Evolutionary conservation across 30 jellyfish, hydroid and myxozoan genomes (phyloP).

Genomic region (Nemopilema nomurai): DNA sequence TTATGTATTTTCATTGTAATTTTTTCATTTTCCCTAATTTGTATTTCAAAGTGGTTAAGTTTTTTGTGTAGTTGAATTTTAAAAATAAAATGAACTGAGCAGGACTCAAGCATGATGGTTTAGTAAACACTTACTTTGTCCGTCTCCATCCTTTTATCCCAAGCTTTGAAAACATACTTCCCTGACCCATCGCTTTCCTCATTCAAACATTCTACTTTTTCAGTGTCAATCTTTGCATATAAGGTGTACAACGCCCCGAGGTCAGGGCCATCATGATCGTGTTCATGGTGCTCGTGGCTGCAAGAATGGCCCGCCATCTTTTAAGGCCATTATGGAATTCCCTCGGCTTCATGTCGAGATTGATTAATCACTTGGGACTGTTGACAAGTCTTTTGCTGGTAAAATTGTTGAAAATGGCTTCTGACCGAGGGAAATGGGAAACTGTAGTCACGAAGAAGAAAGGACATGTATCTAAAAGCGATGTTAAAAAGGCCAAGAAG

Average conservation of each 20-base stretch:
- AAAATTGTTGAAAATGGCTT: conserved; percentile 49
- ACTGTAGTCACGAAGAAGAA: conserved; percentile 86
- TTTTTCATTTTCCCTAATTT: too few relatives aligned
- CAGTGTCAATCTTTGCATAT: conserved; percentile 72
- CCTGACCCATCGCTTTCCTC: conserved; percentile 82
- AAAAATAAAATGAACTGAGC: too few relatives aligned
- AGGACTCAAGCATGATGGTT: not conserved
- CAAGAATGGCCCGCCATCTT: conserved; percentile 88
- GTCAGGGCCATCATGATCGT: conserved; percentile 31
- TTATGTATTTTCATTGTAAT: too few relatives aligned
- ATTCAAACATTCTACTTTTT: conserved; percentile 77
- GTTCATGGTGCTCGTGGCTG: conserved; percentile 74
- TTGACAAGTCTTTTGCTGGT: not conserved
- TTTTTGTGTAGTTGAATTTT: too few relatives aligned
- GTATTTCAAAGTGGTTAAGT: too few relatives aligned
- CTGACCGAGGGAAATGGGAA: conserved; percentile 85
- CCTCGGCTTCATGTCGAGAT: conserved; percentile 35
- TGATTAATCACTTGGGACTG: not conserved
- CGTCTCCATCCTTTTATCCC: conserved; percentile 86
- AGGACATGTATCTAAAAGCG: conserved; percentile 71
- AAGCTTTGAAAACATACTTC: conserved; percentile 75
- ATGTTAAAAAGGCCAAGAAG: conserved; percentile 76
- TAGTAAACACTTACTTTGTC: conserved; percentile 48
- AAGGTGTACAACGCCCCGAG: conserved; percentile 70
- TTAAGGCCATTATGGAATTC: not conserved